Base-by-base conservation (phyloP, 2,113 vertebrate species). In the Lepidiolamprologus cunningtoni region DNA sequence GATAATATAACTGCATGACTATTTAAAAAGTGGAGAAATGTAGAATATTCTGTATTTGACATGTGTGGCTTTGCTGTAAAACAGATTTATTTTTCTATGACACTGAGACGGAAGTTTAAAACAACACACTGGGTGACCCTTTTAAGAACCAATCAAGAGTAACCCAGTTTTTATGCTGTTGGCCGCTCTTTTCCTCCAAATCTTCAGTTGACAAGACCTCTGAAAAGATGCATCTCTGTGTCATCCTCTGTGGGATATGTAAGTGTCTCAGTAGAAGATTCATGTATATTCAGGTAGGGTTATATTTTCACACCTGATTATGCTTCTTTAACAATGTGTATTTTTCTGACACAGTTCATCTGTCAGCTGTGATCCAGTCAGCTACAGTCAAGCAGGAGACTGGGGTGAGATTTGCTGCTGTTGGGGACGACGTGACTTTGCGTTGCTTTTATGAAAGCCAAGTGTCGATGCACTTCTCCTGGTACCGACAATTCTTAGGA, bases 391-490 rank as follows among this genome's bases (percentile, higher is more conserved):
- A 28, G 6, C 89, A 92, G 82, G 91, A 92, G 58, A 53, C 17
- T 6, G 92, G 89, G 4, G 40, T 93, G n/a, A 12, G 37, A 17
- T 73, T 83, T 1, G 81, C 35, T 50, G 14, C 21, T 7, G 52
- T 90, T 9, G 92, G 95, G 78, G 86, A 90, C 54, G 91, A n/a
- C 7, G 87, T 95, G 55, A 89, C 79, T 28, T 78, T 96, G 9
- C 66, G 28, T n/a, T 95, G 95, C 63, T 82, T 85, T 86, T 90
- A 89, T 42, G 9, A 89, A 5, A 93, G 83, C 10, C 82, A 91
- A 10, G 86, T 86, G 58, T 68, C 91, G 5, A 93, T 93, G 92
- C 93, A 95, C 80, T 94, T 94, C 82, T 95, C 93, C 47, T 96
- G 95, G 95, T 96, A 95, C 86, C 52, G 35, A 81, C 90, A 96